Conservation (phyloP, 1,140 invertebrate genomes). For the Fopius arisanus region DNA sequence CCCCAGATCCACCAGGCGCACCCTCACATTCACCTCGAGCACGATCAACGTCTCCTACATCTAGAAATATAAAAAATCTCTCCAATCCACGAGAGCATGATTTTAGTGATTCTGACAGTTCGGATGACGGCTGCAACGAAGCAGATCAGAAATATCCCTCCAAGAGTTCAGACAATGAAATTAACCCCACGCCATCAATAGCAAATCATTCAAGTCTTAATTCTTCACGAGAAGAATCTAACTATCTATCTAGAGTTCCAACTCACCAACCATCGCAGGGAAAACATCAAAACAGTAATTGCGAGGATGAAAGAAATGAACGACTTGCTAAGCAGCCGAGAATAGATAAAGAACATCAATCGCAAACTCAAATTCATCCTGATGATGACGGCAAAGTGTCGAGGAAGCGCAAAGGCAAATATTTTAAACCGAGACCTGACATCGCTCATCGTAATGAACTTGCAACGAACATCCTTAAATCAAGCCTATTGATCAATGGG, state of each 20-base stretch:
- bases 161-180: not conserved
- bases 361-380: not conserved
- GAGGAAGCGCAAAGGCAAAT: not conserved
- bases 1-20: not conserved
- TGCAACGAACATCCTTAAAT: not conserved
- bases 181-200: not conserved
- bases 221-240: not conserved
- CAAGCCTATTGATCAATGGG: not conserved
- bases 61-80: not conserved
- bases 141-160: not conserved
- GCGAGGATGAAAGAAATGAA: not conserved
- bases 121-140: not conserved
- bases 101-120: not conserved
- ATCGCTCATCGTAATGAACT: not conserved
- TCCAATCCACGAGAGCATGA: not conserved
- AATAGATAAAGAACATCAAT: not conserved
- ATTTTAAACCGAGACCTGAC: not conserved
- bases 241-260: not conserved
- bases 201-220: not conserved
- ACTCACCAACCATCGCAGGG: not conserved
- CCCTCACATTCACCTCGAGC: not conserved
- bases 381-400: not conserved
- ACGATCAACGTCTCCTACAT: not conserved
- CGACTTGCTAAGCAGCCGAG: not conserved
- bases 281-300: too few relatives aligned